phyloP scores from a whole-genome alignment of 2,113 vertebrate species.

The Sphaerodactylus townsendi region DNA sequence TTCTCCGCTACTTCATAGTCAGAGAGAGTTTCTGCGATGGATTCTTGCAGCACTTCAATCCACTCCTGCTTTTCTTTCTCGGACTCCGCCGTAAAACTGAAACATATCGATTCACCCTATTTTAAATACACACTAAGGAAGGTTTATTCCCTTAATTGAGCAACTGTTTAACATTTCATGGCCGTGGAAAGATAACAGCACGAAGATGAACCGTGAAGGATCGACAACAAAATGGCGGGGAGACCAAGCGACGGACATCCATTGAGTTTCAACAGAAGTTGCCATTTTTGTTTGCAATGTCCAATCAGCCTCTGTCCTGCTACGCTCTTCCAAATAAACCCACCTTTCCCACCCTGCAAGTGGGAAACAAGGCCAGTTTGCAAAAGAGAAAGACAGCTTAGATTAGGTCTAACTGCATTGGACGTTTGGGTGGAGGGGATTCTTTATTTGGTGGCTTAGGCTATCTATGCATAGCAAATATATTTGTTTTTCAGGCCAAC shows the following conservation, averaged over 20 bases:
- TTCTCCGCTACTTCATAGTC: conserved; percentile 99
- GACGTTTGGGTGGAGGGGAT: too few species aligned
- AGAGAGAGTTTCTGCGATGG: conserved; percentile 93
- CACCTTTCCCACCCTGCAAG: neutral
- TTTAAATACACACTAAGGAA: conserved; percentile 82
- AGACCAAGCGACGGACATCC: neutral
- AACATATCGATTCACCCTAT: conserved; percentile 79
- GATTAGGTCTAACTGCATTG: too few species aligned
- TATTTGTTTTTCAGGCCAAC: too few species aligned
- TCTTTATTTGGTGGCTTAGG: too few species aligned
- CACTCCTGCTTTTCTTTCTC: conserved; percentile 93
- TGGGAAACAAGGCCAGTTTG: too few species aligned
- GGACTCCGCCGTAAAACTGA: conserved; percentile 93
- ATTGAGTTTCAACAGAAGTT: neutral
- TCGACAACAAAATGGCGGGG: too few species aligned
- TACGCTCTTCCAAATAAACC: neutral
- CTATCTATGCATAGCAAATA: too few species aligned
- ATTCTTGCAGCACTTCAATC: conserved; percentile 94
- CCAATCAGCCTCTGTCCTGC: neutral
- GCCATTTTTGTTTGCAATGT: neutral
- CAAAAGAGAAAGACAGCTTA: neutral
- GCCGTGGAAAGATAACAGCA: conserved; percentile 5
- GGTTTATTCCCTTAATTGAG: conserved; percentile 34
- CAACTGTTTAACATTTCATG: conserved; percentile 39
- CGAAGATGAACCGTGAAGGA: neutral